Conservation (phyloP, 1,140 invertebrate species). For the Trigoniulus corallinus region DNA sequence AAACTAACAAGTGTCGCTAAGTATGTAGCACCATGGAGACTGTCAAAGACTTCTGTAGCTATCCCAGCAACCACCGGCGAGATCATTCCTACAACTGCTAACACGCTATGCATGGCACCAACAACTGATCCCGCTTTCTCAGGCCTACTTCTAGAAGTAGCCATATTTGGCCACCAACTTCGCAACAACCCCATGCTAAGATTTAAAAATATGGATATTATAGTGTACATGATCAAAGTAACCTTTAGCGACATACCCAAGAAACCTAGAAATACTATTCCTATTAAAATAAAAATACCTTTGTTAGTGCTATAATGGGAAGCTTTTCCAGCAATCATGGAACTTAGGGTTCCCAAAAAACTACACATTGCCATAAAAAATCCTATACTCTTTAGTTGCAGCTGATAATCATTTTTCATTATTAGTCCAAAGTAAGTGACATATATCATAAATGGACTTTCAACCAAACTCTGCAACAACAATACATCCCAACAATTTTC, state of each 20-base stretch:
- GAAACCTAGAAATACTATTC: too few relatives aligned
- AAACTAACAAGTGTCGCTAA: background rate
- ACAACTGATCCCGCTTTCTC: background rate
- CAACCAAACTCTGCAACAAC: background rate
- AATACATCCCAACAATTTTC: background rate
- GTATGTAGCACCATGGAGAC: background rate
- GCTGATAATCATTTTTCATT: background rate
- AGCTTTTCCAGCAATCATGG: too few relatives aligned
- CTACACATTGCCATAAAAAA: background rate
- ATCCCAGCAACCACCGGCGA: background rate
- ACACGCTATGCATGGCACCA: background rate
- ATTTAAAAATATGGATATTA: too few relatives aligned
- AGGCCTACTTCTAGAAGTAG: background rate
- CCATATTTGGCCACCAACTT: background rate
- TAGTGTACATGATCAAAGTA: too few relatives aligned
- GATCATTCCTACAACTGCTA: background rate
- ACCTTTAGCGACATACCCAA: too few relatives aligned
- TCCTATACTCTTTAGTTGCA: background rate
- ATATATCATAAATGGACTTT: background rate
- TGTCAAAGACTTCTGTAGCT: background rate
- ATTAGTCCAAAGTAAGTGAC: background rate
- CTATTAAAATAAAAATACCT: too few relatives aligned
- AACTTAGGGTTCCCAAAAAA: too few relatives aligned
- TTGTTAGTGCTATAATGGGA: too few relatives aligned
- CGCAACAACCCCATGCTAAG: too few relatives aligned